Conservation (phyloP, 2,113 vertebrate genomes). For the Coregonus clupeaformis region DNA sequence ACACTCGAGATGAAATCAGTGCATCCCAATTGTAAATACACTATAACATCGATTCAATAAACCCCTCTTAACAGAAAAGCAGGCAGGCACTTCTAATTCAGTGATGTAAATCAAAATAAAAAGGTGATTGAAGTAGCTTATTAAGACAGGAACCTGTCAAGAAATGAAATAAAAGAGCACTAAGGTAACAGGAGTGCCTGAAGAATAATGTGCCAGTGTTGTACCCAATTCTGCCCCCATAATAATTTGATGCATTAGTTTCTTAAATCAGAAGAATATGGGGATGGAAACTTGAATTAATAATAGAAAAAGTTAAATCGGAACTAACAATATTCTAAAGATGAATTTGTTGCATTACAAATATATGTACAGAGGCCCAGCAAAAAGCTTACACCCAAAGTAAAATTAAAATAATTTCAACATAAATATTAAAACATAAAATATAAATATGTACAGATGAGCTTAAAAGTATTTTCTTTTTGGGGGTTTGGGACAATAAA, state of each 20-base stretch:
- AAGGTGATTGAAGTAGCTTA: conserved; percentile 15
- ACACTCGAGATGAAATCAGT: not conserved
- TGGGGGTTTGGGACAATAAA: too few species aligned
- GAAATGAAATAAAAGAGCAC: not conserved
- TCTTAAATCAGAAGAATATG: conserved; percentile 27
- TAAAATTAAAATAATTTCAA: conserved; percentile 46
- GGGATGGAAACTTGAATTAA: conserved; percentile 6
- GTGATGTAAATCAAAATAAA: conserved; percentile 13
- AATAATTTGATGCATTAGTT: conserved; percentile 18
- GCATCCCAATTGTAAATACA: not conserved
- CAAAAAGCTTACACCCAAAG: conserved; percentile 21
- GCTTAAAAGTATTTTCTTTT: conserved; percentile 56
- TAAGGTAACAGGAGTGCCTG: conserved; percentile 15
- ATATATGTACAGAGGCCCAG: conserved; percentile 41
- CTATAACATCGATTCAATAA: not conserved
- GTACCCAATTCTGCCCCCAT: conserved; percentile 14
- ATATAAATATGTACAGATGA: conserved; percentile 59
- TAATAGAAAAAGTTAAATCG: not conserved
- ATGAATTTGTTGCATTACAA: not conserved
- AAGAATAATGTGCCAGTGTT: not conserved
- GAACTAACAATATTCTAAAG: not conserved
- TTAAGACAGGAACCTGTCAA: not conserved
- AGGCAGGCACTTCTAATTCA: not conserved
- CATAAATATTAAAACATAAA: conserved; percentile 44
- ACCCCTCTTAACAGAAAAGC: not conserved